Percentiles rank a stretch among this genome's conserved stretches.
These are phyloP conservation scores for Aurelia aurita complex sp. Pacific DNA, from an alignment of 30 jellyfish, hydroid and myxozoan species.

Conservation along the genomic window DNA sequence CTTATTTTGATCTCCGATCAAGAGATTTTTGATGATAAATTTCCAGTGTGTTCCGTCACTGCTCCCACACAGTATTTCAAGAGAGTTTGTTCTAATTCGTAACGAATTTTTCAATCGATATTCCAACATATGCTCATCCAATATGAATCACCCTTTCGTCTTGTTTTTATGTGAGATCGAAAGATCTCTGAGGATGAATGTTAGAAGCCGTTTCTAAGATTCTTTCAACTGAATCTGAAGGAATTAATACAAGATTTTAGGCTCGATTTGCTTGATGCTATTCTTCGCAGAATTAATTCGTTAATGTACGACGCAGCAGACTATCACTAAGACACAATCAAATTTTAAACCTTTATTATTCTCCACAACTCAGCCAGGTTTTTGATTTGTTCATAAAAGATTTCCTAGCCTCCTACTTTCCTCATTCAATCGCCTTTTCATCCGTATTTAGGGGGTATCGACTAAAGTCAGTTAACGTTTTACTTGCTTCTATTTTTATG, in stretches of 20 bases:
- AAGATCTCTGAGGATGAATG: neutral
- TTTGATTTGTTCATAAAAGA: slow-evolving; percentile 35
- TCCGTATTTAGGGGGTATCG: slow-evolving; percentile 33
- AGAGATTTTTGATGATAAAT: too few species aligned
- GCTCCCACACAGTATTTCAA: too few species aligned
- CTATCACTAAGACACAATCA: slow-evolving; percentile 68
- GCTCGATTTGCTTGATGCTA: slow-evolving; percentile 32
- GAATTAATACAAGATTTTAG: slow-evolving; percentile 36
- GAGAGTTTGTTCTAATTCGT: too few species aligned
- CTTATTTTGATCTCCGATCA: too few species aligned
- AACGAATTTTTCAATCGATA: too few species aligned
- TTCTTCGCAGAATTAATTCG: slow-evolving; percentile 5
- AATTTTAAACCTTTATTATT: slow-evolving; percentile 32
- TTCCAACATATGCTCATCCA: too few species aligned
- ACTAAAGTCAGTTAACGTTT: too few species aligned
- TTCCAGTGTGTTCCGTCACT: too few species aligned
- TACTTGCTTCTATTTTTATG: too few species aligned
- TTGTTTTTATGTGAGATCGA: too few species aligned
- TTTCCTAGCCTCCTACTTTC: slow-evolving; percentile 26
- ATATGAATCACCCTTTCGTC: too few species aligned
- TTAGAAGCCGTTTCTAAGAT: neutral
- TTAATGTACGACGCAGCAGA: slow-evolving; percentile 60
- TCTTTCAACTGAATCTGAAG: neutral
- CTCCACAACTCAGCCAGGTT: slow-evolving; percentile 26
- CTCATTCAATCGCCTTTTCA: neutral